Evolutionary conservation across 2,888 invertebrate species (phyloP).

Genomic region (Leucophenga maculata): DNA sequence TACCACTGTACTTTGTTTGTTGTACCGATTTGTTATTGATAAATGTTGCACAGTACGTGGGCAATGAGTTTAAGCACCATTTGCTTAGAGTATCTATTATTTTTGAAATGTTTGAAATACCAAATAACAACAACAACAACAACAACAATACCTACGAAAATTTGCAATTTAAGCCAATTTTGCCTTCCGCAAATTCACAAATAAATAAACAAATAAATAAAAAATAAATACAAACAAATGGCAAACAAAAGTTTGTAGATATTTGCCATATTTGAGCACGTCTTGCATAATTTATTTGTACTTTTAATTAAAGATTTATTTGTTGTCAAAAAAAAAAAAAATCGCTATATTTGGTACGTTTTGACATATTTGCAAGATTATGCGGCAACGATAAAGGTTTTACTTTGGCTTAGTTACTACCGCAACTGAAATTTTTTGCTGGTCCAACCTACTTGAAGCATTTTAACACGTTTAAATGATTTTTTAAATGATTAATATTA

Average conservation of each 20-base stretch:
- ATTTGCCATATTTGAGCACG: slow-evolving; percentile 63
- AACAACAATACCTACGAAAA: slow-evolving; percentile 44
- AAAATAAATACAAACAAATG: slow-evolving; percentile 9
- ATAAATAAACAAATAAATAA: slow-evolving; percentile 5
- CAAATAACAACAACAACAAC: slow-evolving; percentile 35
- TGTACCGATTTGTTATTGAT: slow-evolving; percentile 61
- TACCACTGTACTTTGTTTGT: slow-evolving; percentile 42
- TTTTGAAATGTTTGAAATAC: slow-evolving; percentile 14
- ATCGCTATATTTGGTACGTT: slow-evolving; percentile 41
- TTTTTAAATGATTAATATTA: slow-evolving; percentile 25
- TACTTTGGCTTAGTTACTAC: neutral
- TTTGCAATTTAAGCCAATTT: slow-evolving; percentile 33
- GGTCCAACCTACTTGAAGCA: slow-evolving; percentile 36
- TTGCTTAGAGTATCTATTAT: neutral
- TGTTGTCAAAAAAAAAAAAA: slow-evolving; percentile 24
- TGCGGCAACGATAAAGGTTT: slow-evolving; percentile 34
- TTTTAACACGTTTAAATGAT: neutral
- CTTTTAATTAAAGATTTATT: slow-evolving; percentile 61
- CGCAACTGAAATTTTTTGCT: slow-evolving; percentile 15
- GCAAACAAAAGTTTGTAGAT: slow-evolving; percentile 43
- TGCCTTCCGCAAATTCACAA: slow-evolving; percentile 39
- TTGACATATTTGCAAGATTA: slow-evolving; percentile 35
- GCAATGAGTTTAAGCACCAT: neutral
- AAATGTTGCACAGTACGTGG: slow-evolving; percentile 26
- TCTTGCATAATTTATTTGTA: slow-evolving; percentile 64